These are phyloP conservation scores for Gonatopus flavifemur DNA, from an alignment of 1,140 invertebrate species.

Conservation along the genomic window DNA sequence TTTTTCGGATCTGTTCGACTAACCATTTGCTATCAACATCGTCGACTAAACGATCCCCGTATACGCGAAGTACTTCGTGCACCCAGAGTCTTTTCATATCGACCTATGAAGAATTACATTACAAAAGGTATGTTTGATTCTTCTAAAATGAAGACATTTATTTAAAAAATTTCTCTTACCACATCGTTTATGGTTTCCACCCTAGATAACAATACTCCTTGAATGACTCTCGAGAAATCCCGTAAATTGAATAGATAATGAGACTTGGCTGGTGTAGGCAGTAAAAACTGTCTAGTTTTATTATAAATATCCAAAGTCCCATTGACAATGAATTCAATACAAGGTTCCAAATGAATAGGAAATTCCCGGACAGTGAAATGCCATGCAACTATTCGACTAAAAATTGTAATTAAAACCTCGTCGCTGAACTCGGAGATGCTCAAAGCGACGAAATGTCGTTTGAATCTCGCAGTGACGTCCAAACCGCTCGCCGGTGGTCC, in stretches of 20 bases:
- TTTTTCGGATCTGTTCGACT: constrained; percentile 64
- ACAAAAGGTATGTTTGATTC: neutral
- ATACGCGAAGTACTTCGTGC: constrained; percentile 91
- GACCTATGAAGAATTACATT: constrained; percentile 39
- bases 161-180: constrained; percentile 24
- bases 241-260: constrained; percentile 95
- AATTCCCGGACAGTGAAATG: constrained; percentile 89
- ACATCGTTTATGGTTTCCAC: constrained; percentile 29
- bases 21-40: constrained; percentile 81
- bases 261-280: constrained; percentile 89
- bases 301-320: constrained; percentile 88
- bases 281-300: constrained; percentile 73
- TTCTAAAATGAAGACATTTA: neutral
- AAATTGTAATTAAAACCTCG: constrained; percentile 82
- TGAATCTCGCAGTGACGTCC: constrained; percentile 83
- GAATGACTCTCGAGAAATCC: constrained; percentile 90
- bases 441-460: constrained; percentile 89
- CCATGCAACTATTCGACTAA: constrained; percentile 89
- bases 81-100: constrained; percentile 91
- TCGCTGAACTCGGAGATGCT: constrained; percentile 92
- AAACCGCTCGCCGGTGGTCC: constrained; percentile 82
- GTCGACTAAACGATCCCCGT: constrained; percentile 90
- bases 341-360: constrained; percentile 84
- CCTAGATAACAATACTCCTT: constrained; percentile 58
- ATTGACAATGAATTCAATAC: constrained; percentile 79